Base-by-base conservation (phyloP, 92 coral and sea anemone species). In the Parazoanthus swiftii region DNA sequence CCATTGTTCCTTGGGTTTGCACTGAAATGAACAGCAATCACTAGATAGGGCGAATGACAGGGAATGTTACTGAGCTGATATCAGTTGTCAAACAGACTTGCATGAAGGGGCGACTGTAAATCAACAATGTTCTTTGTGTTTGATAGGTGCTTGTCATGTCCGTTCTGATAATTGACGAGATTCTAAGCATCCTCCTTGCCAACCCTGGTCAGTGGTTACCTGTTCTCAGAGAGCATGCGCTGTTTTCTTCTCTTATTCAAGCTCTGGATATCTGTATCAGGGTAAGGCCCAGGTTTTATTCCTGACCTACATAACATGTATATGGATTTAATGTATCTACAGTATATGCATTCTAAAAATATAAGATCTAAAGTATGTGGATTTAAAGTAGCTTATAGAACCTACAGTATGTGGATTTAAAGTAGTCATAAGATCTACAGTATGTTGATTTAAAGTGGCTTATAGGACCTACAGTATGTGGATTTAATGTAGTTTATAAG, bases 201-300 rank as follows among this genome's bases (percentile, higher is more conserved):
- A 94, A 95, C 74, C 98, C 99, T 80, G 95, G 95, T 80, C 98
- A 97, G 94, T 97, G 99, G 99, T 90, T 95, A 33, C 97, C 96
- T 54, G 96, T 97, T 20, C 93, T 97, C 15, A 93, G 94, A 89
- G 99, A 97, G 90, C 99, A 95, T 94, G 98, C 97, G 89, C 94
- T 97, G 89, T 97, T 97, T 85, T 94, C 98, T 7, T 95, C 98
- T 1, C 87, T 97, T 26, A 92, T 97, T 11, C 98, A 93, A 80
- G 94, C 96, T 4, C 85, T 97, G 66, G 97, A 95, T 84, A 87
- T 92, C 79, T 94, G 96, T 77, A 93, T 97, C 76, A 93, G 92
- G 99, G 99, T 96, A 89, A 35, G 42, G 43, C 26, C 0, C 15
- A 73, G 3, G 1, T 33, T 73, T 0, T 73, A 73, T 29, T 29